A percentile compares a stretch with the other conserved stretches of the same genome.
phyloP scores from a whole-genome alignment of 2,888 invertebrate species.

The Pseudococcus longispinus region DNA sequence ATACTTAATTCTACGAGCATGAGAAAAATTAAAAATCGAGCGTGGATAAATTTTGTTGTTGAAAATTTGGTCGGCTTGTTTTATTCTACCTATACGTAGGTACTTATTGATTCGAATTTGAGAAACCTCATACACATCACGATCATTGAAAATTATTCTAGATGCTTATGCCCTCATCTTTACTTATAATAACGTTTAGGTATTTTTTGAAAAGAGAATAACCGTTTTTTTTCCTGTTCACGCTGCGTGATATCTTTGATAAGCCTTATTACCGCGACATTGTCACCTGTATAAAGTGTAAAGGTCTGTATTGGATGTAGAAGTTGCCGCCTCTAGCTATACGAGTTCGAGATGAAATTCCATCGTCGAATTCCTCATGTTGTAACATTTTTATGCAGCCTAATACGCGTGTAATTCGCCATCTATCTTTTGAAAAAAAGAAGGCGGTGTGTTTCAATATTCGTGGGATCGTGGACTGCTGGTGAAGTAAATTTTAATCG shows the following conservation, averaged over 20 bases:
- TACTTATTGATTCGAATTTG: background rate
- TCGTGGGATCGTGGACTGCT: background rate
- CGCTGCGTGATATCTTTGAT: background rate
- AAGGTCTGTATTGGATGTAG: background rate
- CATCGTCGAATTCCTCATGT: background rate
- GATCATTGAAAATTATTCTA: background rate
- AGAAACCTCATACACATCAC: background rate
- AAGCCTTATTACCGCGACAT: background rate
- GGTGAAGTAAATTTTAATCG: background rate
- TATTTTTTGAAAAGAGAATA: background rate
- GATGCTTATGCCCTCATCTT: background rate
- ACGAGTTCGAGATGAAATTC: background rate
- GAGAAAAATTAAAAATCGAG: slow-evolving; percentile 34
- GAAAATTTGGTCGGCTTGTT: background rate
- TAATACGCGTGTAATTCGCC: background rate
- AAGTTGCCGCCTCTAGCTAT: background rate
- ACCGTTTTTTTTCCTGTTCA: background rate
- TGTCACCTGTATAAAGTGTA: background rate
- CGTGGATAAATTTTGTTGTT: background rate
- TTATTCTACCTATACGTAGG: too few species aligned
- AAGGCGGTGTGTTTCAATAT: background rate
- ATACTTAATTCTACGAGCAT: background rate
- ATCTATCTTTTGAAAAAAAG: background rate
- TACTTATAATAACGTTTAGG: background rate
- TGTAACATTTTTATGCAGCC: background rate